Conservation (phyloP, 1,140 invertebrate species). For the Drosophila pseudoobscura region DNA sequence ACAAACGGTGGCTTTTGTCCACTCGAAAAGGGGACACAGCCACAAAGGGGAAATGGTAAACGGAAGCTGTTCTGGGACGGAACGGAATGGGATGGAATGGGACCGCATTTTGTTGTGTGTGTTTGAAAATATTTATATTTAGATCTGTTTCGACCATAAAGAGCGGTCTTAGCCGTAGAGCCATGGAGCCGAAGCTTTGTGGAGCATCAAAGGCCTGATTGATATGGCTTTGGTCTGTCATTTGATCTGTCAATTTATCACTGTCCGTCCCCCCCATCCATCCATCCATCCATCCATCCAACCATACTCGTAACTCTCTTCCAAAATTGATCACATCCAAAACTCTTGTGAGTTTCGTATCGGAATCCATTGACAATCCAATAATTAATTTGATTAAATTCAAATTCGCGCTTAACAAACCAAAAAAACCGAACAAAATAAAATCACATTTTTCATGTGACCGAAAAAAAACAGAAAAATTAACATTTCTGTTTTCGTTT, state of each 20-base stretch:
- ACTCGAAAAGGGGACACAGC: constrained; percentile 6
- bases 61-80: constrained; percentile 68
- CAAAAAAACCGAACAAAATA: constrained; percentile 12
- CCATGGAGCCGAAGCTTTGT: constrained; percentile 21
- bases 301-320: neutral
- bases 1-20: constrained; percentile 67
- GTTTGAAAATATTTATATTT: constrained; percentile 25
- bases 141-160: constrained; percentile 63
- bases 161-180: constrained; percentile 57
- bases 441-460: constrained; percentile 63
- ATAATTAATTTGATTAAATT: constrained; percentile 82
- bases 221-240: constrained; percentile 25
- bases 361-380: constrained; percentile 60
- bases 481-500: constrained; percentile 72
- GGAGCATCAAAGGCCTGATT: constrained; percentile 51
- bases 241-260: constrained; percentile 76
- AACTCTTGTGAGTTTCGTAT: constrained; percentile 7
- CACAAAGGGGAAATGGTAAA: constrained; percentile 60
- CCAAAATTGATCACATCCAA: constrained; percentile 53
- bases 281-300: neutral
- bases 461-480: constrained; percentile 23
- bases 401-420: constrained; percentile 66
- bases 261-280: constrained; percentile 37
- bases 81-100: no score
- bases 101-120: neutral